phyloP scores from a whole-genome alignment of 2,888 invertebrate species.

The Pheosia tremula region DNA sequence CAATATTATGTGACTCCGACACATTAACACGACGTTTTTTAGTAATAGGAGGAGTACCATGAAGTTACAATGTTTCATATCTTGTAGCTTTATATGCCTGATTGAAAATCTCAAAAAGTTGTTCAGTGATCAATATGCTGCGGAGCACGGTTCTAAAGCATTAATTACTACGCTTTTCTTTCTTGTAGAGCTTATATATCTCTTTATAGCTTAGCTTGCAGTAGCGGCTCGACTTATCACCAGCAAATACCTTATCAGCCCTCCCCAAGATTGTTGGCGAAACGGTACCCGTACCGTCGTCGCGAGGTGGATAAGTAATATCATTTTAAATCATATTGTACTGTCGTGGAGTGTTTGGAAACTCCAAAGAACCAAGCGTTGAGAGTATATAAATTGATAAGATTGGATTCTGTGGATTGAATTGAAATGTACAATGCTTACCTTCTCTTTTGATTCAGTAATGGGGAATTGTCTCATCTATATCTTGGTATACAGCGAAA shows the following conservation, averaged over 20 bases:
- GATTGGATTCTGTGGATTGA: background rate
- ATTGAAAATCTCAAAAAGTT: too few species aligned
- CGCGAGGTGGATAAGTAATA: conserved; percentile 34
- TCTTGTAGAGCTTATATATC: background rate
- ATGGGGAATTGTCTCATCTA: too few species aligned
- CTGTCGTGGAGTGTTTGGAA: conserved; percentile 36
- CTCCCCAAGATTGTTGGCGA: conserved; percentile 41
- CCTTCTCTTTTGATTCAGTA: too few species aligned
- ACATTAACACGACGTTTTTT: too few species aligned
- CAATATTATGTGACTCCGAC: too few species aligned
- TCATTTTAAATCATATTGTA: conserved; percentile 39
- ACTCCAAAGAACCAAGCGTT: conserved; percentile 11
- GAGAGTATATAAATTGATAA: background rate
- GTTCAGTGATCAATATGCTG: too few species aligned
- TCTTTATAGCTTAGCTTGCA: conserved; percentile 12
- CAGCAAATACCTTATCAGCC: conserved; percentile 51
- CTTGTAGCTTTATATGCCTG: too few species aligned
- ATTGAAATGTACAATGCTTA: background rate
- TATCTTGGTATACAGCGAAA: too few species aligned
- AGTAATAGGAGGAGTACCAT: too few species aligned
- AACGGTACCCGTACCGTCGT: conserved; percentile 32
- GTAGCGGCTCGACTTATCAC: conserved; percentile 25
- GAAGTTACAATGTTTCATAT: too few species aligned
- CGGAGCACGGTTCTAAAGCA: too few species aligned
- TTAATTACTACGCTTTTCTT: background rate